Conservation (phyloP, 1,140 invertebrate genomes). For the Macrotrachela quadricornifera region DNA sequence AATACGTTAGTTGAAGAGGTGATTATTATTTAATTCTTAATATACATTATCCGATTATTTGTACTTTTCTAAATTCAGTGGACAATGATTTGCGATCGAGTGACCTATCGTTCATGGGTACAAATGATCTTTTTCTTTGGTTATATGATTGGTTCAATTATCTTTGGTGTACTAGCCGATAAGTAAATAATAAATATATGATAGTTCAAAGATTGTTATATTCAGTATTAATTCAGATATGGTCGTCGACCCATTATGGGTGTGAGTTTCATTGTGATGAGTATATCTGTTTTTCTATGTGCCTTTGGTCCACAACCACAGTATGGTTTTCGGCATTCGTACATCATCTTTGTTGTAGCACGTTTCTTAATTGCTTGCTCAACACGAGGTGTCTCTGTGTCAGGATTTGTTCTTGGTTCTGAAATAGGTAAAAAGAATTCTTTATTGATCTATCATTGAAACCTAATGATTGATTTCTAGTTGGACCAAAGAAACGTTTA, state of each 20-base stretch:
- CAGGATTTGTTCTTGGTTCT: constrained; percentile 5
- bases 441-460: too few relatives aligned
- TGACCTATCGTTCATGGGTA: background rate
- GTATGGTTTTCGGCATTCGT: background rate
- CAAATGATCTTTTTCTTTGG: constrained; percentile 7
- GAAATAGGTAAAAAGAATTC: background rate
- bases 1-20: constrained; percentile 3
- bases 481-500: background rate
- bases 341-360: background rate
- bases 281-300: background rate
- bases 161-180: constrained; percentile 7
- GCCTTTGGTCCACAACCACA: constrained; percentile 1
- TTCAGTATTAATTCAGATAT: background rate
- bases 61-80: background rate
- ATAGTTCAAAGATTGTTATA: background rate
- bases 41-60: too few relatives aligned
- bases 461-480: background rate
- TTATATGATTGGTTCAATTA: constrained; percentile 5
- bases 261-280: constrained; percentile 2
- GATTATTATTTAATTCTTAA: too few relatives aligned
- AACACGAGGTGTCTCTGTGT: constrained; percentile 1
- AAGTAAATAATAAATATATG: background rate
- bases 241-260: constrained; percentile 5
- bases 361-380: constrained; percentile 3
- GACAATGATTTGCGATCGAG: background rate